Conservation (phyloP, 2,888 invertebrate genomes). For the Apamea sordens region DNA sequence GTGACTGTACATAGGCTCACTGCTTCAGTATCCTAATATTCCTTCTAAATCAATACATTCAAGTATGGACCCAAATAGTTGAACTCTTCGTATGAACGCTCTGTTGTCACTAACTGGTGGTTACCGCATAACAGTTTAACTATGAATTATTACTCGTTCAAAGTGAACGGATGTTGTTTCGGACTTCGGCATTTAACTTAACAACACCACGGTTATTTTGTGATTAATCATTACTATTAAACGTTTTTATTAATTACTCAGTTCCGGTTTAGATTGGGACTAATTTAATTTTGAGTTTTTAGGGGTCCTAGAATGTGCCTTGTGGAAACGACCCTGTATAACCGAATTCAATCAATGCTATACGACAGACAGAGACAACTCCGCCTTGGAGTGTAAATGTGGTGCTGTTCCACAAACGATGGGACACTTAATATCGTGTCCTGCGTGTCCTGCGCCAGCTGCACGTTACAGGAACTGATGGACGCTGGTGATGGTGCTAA, state of each 20-base stretch:
- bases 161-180: slow-evolving; percentile 80
- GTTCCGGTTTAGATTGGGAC: slow-evolving; percentile 66
- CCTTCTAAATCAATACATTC: background rate
- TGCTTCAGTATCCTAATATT: background rate
- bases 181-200: slow-evolving; percentile 75
- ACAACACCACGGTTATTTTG: slow-evolving; percentile 72
- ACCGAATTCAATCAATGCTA: background rate
- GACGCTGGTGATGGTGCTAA: too few species aligned
- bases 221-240: slow-evolving; percentile 75
- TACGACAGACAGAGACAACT: too few species aligned
- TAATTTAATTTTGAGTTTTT: background rate
- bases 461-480: too few species aligned
- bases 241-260: slow-evolving; percentile 75
- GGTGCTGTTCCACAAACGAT: too few species aligned
- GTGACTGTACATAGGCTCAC: background rate
- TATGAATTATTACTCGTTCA: slow-evolving; percentile 65
- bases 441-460: too few species aligned
- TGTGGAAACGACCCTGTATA: background rate
- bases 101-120: slow-evolving; percentile 37
- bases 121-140: slow-evolving; percentile 58
- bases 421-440: too few species aligned
- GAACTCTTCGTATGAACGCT: slow-evolving; percentile 2
- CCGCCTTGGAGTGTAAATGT: too few species aligned
- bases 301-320: slow-evolving; percentile 15
- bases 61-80: slow-evolving; percentile 13